A percentile compares a stretch with the other conserved stretches of the same genome.
Evolutionary conservation across 2,113 vertebrate species (phyloP).

Genomic region (Mustela lutreola): DNA sequence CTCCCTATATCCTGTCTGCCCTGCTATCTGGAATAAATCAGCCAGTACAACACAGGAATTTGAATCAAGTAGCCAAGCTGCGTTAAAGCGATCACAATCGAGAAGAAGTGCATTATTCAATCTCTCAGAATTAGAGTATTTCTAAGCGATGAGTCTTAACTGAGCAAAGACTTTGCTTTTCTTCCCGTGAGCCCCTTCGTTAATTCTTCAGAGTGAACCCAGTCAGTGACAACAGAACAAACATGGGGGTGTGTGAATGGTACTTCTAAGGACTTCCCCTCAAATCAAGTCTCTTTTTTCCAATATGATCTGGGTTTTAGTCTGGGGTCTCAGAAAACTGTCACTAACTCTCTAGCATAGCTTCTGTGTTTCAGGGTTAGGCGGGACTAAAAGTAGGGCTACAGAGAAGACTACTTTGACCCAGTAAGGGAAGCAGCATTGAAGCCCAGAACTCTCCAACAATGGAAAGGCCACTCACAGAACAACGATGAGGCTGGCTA

Average conservation of each 20-base stretch:
- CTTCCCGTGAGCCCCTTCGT: conserved; percentile 42
- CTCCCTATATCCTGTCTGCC: background rate
- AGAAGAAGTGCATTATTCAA: background rate
- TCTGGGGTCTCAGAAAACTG: background rate
- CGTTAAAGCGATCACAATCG: background rate
- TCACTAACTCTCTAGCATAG: background rate
- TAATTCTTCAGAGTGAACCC: conserved; percentile 42
- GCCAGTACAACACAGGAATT: background rate
- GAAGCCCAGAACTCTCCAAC: background rate
- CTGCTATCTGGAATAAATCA: conserved; percentile 20
- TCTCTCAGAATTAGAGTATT: conserved; percentile 52
- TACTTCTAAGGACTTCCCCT: background rate
- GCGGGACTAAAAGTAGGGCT: background rate
- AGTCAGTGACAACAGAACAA: background rate
- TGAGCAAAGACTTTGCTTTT: conserved; percentile 33
- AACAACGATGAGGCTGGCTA: background rate
- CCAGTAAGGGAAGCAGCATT: background rate
- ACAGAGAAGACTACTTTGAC: background rate
- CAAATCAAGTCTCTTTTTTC: conserved; percentile 13
- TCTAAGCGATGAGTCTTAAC: conserved; percentile 54
- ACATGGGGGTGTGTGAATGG: background rate
- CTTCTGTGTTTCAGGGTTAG: background rate
- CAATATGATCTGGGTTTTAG: background rate
- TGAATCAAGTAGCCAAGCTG: conserved; percentile 42
- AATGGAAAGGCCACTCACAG: background rate